These are phyloP conservation scores for Tethea ocularis DNA, from an alignment of 2,888 invertebrate genomes.

Conservation along the genomic window DNA sequence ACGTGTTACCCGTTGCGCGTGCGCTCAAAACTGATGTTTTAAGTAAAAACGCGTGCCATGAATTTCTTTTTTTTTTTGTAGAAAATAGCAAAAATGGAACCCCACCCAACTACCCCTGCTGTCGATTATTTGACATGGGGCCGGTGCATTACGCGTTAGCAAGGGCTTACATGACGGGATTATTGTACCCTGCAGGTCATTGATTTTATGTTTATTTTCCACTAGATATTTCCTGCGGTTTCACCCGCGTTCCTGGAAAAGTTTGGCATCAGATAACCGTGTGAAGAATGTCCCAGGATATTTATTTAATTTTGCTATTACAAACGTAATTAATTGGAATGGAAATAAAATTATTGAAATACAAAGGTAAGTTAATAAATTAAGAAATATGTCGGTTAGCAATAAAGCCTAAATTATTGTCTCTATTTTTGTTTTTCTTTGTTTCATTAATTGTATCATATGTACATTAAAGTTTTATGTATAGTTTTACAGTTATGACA, in stretches of 20 bases:
- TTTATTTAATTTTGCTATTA: no score
- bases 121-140: conserved; percentile 71
- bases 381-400: no score
- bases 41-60: conserved; percentile 73
- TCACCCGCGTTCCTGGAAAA: no score
- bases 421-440: neutral
- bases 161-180: conserved; percentile 55
- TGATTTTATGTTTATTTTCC: neutral
- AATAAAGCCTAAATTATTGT: no score
- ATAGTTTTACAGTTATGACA: no score
- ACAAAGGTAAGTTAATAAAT: no score
- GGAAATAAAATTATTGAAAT: no score
- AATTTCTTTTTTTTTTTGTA: conserved; percentile 70
- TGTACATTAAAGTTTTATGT: neutral
- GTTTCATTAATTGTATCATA: no score
- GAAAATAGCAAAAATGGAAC: conserved; percentile 76
- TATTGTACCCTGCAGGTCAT: neutral
- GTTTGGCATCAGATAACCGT: no score
- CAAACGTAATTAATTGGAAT: no score
- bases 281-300: no score
- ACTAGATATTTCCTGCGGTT: no score
- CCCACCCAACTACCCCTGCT: conserved; percentile 67
- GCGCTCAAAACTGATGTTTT: conserved; percentile 78
- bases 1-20: conserved; percentile 71
- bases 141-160: conserved; percentile 67